Percentiles rank a stretch among this genome's conserved stretches.
Evolutionary conservation across 2,797 vertebrate species (phyloP).

Genomic region (Pipistrellus pipistrellus): DNA sequence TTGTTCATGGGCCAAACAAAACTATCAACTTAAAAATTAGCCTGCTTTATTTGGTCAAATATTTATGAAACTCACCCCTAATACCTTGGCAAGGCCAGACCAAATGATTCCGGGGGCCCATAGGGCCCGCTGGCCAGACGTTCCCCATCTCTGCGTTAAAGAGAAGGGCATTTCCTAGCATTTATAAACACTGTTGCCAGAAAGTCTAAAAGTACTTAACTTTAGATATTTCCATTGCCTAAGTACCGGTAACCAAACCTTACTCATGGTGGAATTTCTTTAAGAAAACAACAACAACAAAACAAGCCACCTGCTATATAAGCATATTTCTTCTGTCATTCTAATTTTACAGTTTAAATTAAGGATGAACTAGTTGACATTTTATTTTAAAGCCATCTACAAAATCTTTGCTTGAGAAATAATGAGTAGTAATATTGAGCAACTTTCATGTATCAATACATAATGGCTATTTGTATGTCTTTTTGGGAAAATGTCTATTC

Average conservation of each 20-base stretch:
- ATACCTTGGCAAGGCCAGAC: too few species aligned
- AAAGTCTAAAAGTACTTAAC: not conserved
- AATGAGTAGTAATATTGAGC: not conserved
- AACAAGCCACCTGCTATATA: not conserved
- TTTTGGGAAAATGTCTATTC: constrained; percentile 7
- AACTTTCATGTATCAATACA: not conserved
- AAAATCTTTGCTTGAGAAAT: constrained; percentile 15
- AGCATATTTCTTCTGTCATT: not conserved
- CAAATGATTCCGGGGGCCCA: too few species aligned
- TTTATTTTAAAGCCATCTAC: constrained; percentile 32
- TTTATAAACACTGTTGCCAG: not conserved
- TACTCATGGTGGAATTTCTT: not conserved
- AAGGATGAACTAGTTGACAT: not conserved
- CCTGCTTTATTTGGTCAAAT: too few species aligned
- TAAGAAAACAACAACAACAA: not conserved
- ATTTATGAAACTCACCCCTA: too few species aligned
- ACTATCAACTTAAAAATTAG: too few species aligned
- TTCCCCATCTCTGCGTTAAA: not conserved
- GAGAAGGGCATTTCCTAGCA: not conserved
- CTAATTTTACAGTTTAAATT: constrained; percentile 26
- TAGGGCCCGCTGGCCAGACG: too few species aligned
- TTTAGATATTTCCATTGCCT: not conserved
- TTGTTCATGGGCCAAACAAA: too few species aligned
- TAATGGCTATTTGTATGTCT: not conserved
- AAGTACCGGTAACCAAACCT: not conserved